Percentiles rank a stretch among this genome's conserved stretches.
Conservation (phyloP, 2,797 vertebrate genomes). For the Mastacembelus armatus region DNA sequence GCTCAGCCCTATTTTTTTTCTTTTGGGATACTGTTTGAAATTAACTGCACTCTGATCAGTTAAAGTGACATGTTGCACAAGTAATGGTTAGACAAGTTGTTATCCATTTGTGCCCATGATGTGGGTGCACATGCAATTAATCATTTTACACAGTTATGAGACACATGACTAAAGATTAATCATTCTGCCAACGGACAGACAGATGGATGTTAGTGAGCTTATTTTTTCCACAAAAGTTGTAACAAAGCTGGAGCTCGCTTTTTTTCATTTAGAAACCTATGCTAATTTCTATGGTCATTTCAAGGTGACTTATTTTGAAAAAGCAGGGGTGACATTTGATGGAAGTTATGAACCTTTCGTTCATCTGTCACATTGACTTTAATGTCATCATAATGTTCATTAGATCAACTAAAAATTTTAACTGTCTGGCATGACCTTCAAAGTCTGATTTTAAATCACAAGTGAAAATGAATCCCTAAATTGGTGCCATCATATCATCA, state of each 20-base stretch:
- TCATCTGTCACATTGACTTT: conserved; percentile 10
- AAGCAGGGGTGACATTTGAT: not conserved
- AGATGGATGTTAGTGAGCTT: not conserved
- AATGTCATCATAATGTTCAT: conserved; percentile 3
- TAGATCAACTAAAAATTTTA: conserved; percentile 18
- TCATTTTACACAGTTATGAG: not conserved
- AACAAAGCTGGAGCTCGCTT: not conserved
- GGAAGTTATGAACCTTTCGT: conserved; percentile 23
- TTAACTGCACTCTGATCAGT: conserved; percentile 54
- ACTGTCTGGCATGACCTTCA: conserved; percentile 10
- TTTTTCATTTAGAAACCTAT: not conserved
- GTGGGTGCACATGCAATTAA: not conserved
- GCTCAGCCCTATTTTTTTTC: conserved; percentile 39
- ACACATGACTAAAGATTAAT: not conserved
- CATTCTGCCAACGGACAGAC: not conserved
- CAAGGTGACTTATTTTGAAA: conserved; percentile 12
- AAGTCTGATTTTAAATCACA: conserved; percentile 10
- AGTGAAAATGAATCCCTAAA: not conserved
- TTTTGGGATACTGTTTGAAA: conserved; percentile 50
- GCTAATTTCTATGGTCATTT: not conserved
- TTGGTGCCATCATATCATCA: not conserved
- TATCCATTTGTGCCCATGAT: not conserved
- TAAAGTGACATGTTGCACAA: conserved; percentile 31
- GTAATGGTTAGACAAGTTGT: not conserved
- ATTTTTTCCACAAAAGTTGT: not conserved